Base-by-base conservation (phyloP, 2,113 vertebrate species). In the Tyto alba region DNA sequence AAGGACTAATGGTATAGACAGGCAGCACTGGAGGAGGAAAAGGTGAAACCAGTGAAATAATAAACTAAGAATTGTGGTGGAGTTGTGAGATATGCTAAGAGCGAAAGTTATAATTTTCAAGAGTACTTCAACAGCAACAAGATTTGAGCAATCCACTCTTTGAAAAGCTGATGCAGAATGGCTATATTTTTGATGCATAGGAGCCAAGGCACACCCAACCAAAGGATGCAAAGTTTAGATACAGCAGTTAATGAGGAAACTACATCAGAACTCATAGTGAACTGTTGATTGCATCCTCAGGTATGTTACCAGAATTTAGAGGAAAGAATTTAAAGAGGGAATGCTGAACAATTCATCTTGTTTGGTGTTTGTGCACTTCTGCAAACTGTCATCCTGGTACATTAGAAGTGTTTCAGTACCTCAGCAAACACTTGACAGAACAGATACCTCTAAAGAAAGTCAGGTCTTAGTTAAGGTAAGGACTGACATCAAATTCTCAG, bases 311-410 rank as follows among this genome's bases (percentile, higher is more conserved):
- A 47, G 41, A 75, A 32, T 88, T 66, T 50, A 88, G 32, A 68
- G n/a, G 75, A 77, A 80, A 74, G 1, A 66, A 53, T 19, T 66
- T 48, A 48, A 91, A 87, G n/a, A 75, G 13, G 23, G 18, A 68
- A 47, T 0, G 1, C 16, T 12, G 2, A 63, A 27, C 45, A 47
- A 20, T 20, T 59, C 0, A 0, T n/a, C 2, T 0, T 29, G 10
- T 36, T 75, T 53, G 32, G 1, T 11, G 38, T 14, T n/a, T 20
- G 32, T 32, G 41, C 25, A 27, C 21, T 71, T 63, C 64, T 40
- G 23, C 27, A 53, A 57, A 48, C 13, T 56, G 36, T 25, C 17
- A 16, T 34, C 52, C 57, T 72, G 15, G 17, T 40, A 5, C 25
- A n/a, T 19, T 40, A 32, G 5, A 78, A 86, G 22, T 30, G 72